Evolutionary conservation across 2,797 vertebrate genomes (phyloP), one percentile per base, ranked within the genome.

Genomic region (Clarias fuscus): DNA sequence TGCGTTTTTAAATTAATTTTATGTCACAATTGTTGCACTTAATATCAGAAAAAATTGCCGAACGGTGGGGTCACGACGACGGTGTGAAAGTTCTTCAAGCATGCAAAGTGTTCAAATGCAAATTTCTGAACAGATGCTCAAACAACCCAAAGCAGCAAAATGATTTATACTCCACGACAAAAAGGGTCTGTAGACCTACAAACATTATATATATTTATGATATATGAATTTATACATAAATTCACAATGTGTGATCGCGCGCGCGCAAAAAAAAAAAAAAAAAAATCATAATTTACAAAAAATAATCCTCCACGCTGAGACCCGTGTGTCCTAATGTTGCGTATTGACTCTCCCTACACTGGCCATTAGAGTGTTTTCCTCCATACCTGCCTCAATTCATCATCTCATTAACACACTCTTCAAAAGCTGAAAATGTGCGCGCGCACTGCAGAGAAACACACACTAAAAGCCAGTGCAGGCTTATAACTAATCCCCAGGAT

Each of bases 401-500:
- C n/a, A 53, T 56, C 43, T 68, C 43, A 82, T 82, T 56, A 82
- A 58, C 43, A 82, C 64, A 3, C 64, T 82, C 80, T 56, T 68
- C n/a, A 68, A 33, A 18, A 68, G 79, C 14, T 67, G 40, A 67
- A 67, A 53, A 65, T 80, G n/a, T 56, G 80, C 65, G 78, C 65
- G 78, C 56, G 48, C 6, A 56, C 48, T 22, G 80, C 48, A 33
- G 43, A 48, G 65, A 30, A 82, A 70, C 64, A 14, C 17, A 33
- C 43, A 53, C 80, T 56, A 56, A 86, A 76, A 24, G 33, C 40
- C 27, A 30, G 71, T 48, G 48, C 67, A 61, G 64, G 64, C 40
- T 82, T 82, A 56, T 37, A 22, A 5, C 59, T 77, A 84, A 84
- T 84, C 83, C 72, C 40, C 71, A 67, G 72, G 61, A 84, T 84